Percentiles rank a stretch among this genome's conserved stretches.
phyloP scores from a whole-genome alignment of 2,888 invertebrate species.

The Apodemia zela region DNA sequence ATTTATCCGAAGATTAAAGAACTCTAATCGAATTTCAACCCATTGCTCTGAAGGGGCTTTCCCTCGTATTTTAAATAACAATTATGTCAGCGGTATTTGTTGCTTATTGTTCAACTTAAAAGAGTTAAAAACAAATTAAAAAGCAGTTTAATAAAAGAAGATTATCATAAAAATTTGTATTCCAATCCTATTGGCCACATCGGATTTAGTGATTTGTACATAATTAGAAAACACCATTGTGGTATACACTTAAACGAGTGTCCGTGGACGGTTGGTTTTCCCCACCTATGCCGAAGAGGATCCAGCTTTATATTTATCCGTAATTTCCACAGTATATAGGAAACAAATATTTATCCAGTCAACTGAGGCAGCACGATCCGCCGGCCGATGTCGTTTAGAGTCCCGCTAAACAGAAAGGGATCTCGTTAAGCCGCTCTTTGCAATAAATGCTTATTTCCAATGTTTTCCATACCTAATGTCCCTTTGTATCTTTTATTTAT shows the following conservation, averaged over 20 bases:
- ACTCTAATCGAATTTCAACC: background rate
- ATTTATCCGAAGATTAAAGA: background rate
- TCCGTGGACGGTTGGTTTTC: no score
- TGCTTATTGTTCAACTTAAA: no score
- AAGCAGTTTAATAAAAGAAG: no score
- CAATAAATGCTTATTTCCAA: constrained; percentile 13
- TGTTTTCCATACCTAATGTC: constrained; percentile 10
- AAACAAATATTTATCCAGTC: background rate
- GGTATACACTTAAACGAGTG: no score
- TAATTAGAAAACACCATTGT: no score
- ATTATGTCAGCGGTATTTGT: background rate
- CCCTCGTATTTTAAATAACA: background rate
- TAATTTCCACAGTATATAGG: no score
- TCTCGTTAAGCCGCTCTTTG: constrained; percentile 9
- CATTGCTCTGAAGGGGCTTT: background rate
- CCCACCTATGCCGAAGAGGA: no score
- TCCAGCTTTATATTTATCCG: no score
- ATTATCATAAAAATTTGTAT: no score
- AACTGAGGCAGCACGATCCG: background rate
- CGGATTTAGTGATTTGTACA: no score
- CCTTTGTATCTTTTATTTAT: constrained; percentile 2
- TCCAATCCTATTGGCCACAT: no score
- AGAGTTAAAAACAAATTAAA: no score
- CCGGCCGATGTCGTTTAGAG: background rate
- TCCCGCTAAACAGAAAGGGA: constrained; percentile 6